A percentile compares a stretch with the other conserved stretches of the same genome.
These are phyloP conservation scores for Festucalex cinctus DNA, from an alignment of 2,113 vertebrate genomes.

Conservation along the genomic window DNA sequence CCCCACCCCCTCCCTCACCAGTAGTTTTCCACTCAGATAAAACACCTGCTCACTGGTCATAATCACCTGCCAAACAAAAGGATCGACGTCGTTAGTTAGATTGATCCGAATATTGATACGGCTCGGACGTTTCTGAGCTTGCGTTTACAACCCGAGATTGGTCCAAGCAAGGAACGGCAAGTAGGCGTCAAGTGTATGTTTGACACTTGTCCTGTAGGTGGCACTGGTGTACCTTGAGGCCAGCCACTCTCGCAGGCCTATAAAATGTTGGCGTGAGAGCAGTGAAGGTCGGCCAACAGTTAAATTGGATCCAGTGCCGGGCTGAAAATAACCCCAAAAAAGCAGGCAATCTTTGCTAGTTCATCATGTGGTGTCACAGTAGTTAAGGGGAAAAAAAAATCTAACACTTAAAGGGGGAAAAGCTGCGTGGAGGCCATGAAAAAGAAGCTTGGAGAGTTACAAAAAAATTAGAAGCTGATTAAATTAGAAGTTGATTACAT, in stretches of 20 bases:
- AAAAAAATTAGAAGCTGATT: too few relatives aligned
- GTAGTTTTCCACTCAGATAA: conserved; percentile 9
- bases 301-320: neutral
- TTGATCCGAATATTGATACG: too few relatives aligned
- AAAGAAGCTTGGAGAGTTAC: too few relatives aligned
- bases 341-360: neutral
- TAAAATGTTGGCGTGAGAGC: neutral
- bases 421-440: too few relatives aligned
- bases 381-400: too few relatives aligned
- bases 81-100: too few relatives aligned
- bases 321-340: neutral
- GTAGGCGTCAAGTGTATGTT: neutral
- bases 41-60: neutral
- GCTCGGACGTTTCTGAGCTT: too few relatives aligned
- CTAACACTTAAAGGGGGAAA: too few relatives aligned
- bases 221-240: neutral
- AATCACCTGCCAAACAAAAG: neutral
- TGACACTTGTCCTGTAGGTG: neutral
- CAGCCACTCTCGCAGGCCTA: neutral
- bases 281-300: neutral
- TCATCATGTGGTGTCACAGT: too few relatives aligned
- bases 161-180: neutral
- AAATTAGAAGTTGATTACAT: too few relatives aligned
- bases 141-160: neutral
- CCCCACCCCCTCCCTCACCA: neutral